Evolutionary conservation across 1,140 invertebrate species (phyloP), one percentile per base, ranked within the genome.

Genomic region (Oncopodura yosiiana): DNA sequence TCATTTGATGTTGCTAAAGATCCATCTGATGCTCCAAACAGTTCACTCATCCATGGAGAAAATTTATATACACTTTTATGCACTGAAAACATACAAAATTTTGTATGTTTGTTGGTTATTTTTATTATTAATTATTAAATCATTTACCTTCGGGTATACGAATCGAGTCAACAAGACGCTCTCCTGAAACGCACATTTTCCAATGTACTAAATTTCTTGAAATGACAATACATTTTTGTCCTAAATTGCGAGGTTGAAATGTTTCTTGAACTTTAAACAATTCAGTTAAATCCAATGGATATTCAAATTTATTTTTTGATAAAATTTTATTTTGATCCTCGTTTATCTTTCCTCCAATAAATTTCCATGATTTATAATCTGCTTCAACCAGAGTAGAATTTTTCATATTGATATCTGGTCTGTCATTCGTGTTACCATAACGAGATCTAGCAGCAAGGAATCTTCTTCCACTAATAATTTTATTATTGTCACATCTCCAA

Each of bases 151-250:
- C 75, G 9, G 70, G 68, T 53, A 70, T 68, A 18, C 74, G 61
- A 12, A 69, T 56, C 0, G 67, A 60, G 49, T 65, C 60, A 30
- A 71, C 68, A 12, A 64, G 53, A 9, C 11, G 14, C n/a, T 49
- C 45, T 14, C 58, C 65, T 29, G 66, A 66, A 38, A 64, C 30
- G 9, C 68, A 74, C 14, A 70, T 68, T 61, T 74, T 77, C 81
- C 81, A 84, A 49, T 82, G 79, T 39, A 73, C 69, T 53, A 78
- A 74, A 69, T 82, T 82, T 58, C 82, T 71, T 2, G 77, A 78
- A 46, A 84, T 70, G 18, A 83, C 66, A 38, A 83, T 70, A 69
- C 75, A 74, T 29, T 46, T 34, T 12, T 54, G 19, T 3, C 56
- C 39, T 6, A 9, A 18, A 11, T 18, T 24, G 3, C 26, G 19